A percentile compares a stretch with the other conserved stretches of the same genome.
phyloP scores from a whole-genome alignment of 2,797 vertebrate species.

The Eulemur albifrons region DNA sequence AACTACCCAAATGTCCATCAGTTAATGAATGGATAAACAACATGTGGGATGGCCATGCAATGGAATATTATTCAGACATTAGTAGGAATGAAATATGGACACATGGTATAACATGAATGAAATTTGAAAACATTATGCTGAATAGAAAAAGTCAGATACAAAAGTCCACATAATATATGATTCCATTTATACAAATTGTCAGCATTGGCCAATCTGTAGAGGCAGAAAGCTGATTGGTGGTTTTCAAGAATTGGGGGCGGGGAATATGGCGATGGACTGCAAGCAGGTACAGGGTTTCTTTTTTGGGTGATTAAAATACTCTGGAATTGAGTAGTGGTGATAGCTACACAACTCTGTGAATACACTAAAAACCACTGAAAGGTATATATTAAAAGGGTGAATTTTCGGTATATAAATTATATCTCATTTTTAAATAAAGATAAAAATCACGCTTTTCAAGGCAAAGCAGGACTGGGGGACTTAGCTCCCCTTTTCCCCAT shows the following conservation, averaged over 20 bases:
- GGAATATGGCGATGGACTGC: background rate
- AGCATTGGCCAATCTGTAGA: background rate
- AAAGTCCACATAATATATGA: fast-evolving
- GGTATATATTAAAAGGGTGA: background rate
- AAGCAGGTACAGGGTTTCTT: background rate
- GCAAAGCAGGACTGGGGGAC: background rate
- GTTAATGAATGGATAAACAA: background rate
- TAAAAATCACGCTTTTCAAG: background rate
- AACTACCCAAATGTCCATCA: too few relatives aligned
- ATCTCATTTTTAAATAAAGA: background rate
- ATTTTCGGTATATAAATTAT: background rate
- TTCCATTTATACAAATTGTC: background rate
- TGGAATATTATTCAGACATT: background rate
- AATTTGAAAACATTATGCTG: background rate
- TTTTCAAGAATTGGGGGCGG: background rate
- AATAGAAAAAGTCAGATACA: background rate
- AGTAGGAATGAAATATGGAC: background rate
- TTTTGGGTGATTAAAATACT: background rate
- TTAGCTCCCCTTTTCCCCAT: fast-evolving
- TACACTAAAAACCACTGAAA: background rate
- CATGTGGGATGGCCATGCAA: fast-evolving
- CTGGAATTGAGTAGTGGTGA: background rate
- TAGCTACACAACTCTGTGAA: background rate
- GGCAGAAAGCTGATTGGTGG: background rate
- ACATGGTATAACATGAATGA: fast-evolving